Base-by-base conservation (phyloP, 2,113 vertebrate genomes). In the Raphicerus campestris region DNA sequence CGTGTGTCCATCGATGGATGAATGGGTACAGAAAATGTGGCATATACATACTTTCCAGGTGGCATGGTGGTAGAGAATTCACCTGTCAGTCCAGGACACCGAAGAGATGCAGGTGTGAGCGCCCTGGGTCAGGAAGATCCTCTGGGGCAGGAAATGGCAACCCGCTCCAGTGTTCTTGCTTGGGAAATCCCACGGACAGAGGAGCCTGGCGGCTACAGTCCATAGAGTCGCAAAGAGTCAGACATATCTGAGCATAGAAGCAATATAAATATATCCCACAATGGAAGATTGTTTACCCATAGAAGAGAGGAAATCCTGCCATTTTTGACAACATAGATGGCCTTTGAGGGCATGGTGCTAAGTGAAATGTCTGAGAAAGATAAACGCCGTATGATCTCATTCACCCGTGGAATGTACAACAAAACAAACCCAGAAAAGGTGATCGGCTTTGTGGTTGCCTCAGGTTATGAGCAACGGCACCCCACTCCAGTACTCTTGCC, bases 171-270 rank as follows among this genome's bases (percentile, higher is more conserved):
- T 22, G n/a, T 4, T 70, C 8, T 20, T 70, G n/a, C 63, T 0
- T 70, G 8, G n/a, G n/a, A 70, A 35, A 70, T 3, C n/a, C 66
- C 66, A 35, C 1, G n/a, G n/a, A 70, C n/a, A 20, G 17, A 3
- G 19, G 66, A 70, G n/a, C 66, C 66, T 6, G 19, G 66, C 4
- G 4, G 70, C 70, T 73, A 7, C 20, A 7, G 10, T 24, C 35
- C 35, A 3, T 7, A 2, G 8, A 13, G 70, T 42, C 0, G 0
- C 70, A 73, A 20, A 20, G 63, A 39, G 35, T 14, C 11, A 7
- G 5, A 24, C 10, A 7, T 24, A 35, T 24, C 70, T 26, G 70
- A 73, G 35, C 35, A 73, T 1, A 3, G 35, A 15, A 26, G 26
- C 42, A 10, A 8, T 19, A 2, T 6, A 19, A 1, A 32, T 17